phyloP scores from a whole-genome alignment of 2,113 vertebrate species.

The Prinia subflava region DNA sequence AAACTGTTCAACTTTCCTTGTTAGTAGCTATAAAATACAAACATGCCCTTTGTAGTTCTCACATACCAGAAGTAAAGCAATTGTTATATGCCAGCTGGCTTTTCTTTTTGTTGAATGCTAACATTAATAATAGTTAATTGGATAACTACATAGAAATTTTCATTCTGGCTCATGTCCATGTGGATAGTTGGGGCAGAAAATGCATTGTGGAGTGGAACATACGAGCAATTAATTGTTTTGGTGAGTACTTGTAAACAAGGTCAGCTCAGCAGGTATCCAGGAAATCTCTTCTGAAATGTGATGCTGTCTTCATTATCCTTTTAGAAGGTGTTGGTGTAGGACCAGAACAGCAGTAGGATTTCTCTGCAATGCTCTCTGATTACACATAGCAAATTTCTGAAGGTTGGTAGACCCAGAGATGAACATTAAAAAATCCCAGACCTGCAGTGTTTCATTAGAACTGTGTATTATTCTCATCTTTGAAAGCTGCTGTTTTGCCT shows the following conservation, averaged over 20 bases:
- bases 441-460: background rate
- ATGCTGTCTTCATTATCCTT: constrained; percentile 29
- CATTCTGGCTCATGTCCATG: background rate
- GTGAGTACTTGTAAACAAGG: constrained; percentile 8
- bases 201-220: background rate
- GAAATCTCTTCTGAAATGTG: constrained; percentile 24
- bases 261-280: background rate
- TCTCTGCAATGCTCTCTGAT: background rate
- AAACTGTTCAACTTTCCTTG: background rate
- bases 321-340: background rate
- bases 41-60: background rate
- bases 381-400: background rate
- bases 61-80: background rate
- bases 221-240: background rate
- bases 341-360: background rate
- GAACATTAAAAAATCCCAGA: background rate
- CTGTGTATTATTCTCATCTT: background rate
- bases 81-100: background rate
- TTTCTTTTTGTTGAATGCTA: background rate
- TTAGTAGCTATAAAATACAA: background rate
- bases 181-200: background rate
- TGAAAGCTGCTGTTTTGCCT: background rate
- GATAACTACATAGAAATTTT: background rate
- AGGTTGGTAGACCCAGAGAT: background rate
- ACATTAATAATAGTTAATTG: constrained; percentile 22